Percentiles rank a stretch among this genome's conserved stretches.
Evolutionary conservation across 1,140 invertebrate species (phyloP).

Genomic region (Drosophila mayri): DNA sequence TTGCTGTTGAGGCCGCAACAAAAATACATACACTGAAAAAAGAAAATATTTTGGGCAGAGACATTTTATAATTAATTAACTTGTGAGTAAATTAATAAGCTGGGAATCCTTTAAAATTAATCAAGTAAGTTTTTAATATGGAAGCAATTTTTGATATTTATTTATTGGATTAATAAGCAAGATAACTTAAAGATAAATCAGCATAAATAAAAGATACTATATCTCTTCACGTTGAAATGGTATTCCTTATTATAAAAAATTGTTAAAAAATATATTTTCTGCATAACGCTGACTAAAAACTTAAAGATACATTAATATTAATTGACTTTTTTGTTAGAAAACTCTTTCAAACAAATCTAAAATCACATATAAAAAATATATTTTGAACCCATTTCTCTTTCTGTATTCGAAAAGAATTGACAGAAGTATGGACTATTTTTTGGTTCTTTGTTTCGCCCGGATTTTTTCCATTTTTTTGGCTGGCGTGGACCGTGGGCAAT

Average conservation of each 20-base stretch:
- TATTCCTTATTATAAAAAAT: too few relatives aligned
- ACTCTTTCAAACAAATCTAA: too few relatives aligned
- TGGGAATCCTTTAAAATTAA: too few relatives aligned
- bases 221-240: too few relatives aligned
- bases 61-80: neutral
- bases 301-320: neutral
- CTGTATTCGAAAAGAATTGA: slow-evolving; percentile 33
- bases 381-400: neutral
- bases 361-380: neutral
- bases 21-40: slow-evolving; percentile 26
- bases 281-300: too few relatives aligned
- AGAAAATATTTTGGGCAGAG: neutral
- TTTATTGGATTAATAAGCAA: neutral
- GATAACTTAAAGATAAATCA: neutral
- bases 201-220: too few relatives aligned
- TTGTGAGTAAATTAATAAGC: too few relatives aligned
- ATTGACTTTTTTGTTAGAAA: neutral
- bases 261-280: too few relatives aligned
- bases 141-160: too few relatives aligned
- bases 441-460: slow-evolving; percentile 28
- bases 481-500: slow-evolving; percentile 44
- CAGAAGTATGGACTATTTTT: slow-evolving; percentile 42
- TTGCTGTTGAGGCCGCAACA: slow-evolving; percentile 52
- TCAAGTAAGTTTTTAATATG: too few relatives aligned
- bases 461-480: neutral